A percentile compares a stretch with the other conserved stretches of the same genome.
Conservation (phyloP, 2,113 vertebrate genomes). For the Lycaon pictus region DNA sequence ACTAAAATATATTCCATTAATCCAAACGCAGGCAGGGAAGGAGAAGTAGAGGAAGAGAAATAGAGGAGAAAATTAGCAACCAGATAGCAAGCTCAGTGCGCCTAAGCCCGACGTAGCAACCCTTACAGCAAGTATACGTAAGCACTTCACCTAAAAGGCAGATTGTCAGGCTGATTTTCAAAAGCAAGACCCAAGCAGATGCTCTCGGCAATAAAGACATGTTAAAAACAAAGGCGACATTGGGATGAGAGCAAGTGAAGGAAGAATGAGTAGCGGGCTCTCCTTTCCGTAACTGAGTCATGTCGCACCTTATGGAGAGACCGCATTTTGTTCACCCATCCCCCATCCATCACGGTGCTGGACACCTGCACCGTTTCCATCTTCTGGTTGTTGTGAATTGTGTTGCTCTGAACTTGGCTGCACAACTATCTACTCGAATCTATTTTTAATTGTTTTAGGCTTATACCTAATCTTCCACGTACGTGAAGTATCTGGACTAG, state of each 20-base stretch:
- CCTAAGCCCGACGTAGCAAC: background rate
- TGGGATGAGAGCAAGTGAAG: background rate
- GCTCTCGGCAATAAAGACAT: background rate
- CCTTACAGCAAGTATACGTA: background rate
- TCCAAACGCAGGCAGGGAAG: background rate
- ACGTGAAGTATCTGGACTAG: background rate
- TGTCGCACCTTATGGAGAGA: fast-evolving
- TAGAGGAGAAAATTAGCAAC: background rate
- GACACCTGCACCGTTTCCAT: background rate
- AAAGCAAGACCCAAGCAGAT: background rate
- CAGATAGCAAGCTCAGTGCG: fast-evolving
- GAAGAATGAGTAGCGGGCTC: fast-evolving
- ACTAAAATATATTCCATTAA: background rate
- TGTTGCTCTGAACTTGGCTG: background rate
- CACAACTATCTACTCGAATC: no score
- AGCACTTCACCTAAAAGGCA: background rate
- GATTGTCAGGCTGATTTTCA: background rate
- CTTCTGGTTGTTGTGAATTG: background rate
- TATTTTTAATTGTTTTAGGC: background rate
- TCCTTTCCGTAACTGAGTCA: background rate
- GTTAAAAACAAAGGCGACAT: background rate
- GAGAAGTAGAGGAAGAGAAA: background rate
- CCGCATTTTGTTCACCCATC: background rate
- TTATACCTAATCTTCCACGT: background rate
- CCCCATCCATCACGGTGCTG: background rate